Conservation (phyloP, 2,797 vertebrate species). For the Diceros bicornis region DNA sequence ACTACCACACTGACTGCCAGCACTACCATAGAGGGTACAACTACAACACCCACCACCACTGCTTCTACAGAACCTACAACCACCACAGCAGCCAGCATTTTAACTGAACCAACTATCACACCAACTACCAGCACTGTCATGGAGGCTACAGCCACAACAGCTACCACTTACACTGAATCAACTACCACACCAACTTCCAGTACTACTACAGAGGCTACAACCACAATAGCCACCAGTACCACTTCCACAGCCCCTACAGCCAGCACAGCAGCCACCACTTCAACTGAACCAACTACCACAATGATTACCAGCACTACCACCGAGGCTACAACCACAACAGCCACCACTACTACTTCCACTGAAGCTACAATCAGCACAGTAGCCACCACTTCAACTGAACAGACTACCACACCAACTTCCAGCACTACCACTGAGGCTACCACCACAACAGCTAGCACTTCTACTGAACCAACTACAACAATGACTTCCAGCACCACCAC, state of each 20-base stretch:
- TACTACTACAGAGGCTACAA: accelerated
- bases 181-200: too few species aligned
- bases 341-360: background rate
- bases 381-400: accelerated
- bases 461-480: too few species aligned
- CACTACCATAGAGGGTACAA: background rate
- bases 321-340: accelerated
- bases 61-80: background rate
- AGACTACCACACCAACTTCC: background rate
- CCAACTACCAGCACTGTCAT: background rate
- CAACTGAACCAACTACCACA: background rate
- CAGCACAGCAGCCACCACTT: accelerated
- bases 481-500: background rate
- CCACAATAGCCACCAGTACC: background rate
- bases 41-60: background rate
- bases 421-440: background rate
- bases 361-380: accelerated
- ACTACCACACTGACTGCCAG: too few species aligned
- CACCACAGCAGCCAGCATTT: background rate
- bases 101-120: background rate
- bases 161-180: background rate
- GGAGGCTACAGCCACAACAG: accelerated
- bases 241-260: accelerated
- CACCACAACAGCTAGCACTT: background rate
- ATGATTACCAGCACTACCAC: background rate